phyloP scores from a whole-genome alignment of 1,140 invertebrate species.

The Cyphomyrmex costatus region DNA sequence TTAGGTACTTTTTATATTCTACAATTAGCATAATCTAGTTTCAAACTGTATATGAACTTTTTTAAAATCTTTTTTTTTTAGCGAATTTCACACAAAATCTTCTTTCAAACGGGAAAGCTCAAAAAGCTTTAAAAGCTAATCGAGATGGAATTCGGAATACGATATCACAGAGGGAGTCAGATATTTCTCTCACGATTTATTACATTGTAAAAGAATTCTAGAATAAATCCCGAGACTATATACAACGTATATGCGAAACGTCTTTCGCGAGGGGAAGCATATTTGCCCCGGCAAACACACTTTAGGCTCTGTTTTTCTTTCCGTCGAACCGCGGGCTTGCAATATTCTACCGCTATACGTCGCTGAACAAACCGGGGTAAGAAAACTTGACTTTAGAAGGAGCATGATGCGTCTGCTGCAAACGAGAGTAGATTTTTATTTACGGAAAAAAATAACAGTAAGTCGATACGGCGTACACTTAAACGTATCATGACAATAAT shows the following conservation, averaged over 20 bases:
- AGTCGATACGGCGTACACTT: constrained; percentile 19
- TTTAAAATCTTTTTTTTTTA: neutral
- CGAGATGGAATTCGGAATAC: neutral
- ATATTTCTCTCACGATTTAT: constrained; percentile 40
- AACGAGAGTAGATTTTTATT: constrained; percentile 41
- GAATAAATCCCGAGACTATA: constrained; percentile 40
- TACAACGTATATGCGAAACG: constrained; percentile 42
- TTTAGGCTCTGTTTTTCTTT: constrained; percentile 69
- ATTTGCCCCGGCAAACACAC: constrained; percentile 65
- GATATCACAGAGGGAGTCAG: constrained; percentile 17
- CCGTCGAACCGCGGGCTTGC: constrained; percentile 64
- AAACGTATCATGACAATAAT: neutral
- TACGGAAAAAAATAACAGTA: constrained; percentile 14
- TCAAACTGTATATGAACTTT: neutral
- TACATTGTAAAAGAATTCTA: constrained; percentile 56
- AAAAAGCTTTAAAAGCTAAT: constrained; percentile 20
- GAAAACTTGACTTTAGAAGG: constrained; percentile 39
- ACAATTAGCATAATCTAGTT: neutral
- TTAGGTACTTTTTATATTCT: neutral
- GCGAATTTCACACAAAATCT: neutral
- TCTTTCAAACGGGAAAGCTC: neutral
- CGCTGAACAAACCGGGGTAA: constrained; percentile 55
- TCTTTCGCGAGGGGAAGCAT: constrained; percentile 45
- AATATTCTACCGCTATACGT: constrained; percentile 54
- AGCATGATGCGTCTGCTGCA: neutral